Percentiles rank a stretch among this genome's conserved stretches.
Evolutionary conservation across 2,888 invertebrate genomes (phyloP).

Genomic region (Erpobdella octoculata): DNA sequence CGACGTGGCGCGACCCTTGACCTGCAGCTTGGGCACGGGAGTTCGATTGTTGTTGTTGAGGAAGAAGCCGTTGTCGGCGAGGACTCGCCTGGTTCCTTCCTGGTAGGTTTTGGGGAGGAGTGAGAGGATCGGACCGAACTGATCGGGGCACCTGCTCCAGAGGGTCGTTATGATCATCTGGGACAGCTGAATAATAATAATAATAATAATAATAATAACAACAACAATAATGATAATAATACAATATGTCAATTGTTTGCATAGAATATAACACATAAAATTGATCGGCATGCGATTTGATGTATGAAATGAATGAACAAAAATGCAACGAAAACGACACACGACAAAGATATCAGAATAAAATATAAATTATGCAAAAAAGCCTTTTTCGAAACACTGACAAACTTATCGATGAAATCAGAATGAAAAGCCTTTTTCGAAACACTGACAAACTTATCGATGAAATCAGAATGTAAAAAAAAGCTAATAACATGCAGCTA

Average conservation of each 20-base stretch:
- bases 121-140: conserved; percentile 69
- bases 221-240: background rate
- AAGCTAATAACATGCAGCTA: too few relatives aligned
- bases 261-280: background rate
- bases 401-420: too few relatives aligned
- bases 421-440: too few relatives aligned
- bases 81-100: conserved; percentile 52
- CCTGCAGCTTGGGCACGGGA: background rate
- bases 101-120: conserved; percentile 53
- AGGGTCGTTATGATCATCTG: conserved; percentile 66
- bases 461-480: too few relatives aligned
- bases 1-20: background rate
- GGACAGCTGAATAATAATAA: conserved; percentile 50
- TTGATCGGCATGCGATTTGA: too few relatives aligned
- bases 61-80: conserved; percentile 40
- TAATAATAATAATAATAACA: background rate
- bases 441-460: too few relatives aligned
- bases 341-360: too few relatives aligned
- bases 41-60: conserved; percentile 3
- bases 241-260: background rate
- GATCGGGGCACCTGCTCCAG: conserved; percentile 81
- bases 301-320: too few relatives aligned
- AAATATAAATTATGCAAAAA: too few relatives aligned
- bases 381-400: too few relatives aligned
- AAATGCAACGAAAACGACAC: too few relatives aligned